phyloP scores from a whole-genome alignment of 2,888 invertebrate species.

The Ectemnius continuus region DNA sequence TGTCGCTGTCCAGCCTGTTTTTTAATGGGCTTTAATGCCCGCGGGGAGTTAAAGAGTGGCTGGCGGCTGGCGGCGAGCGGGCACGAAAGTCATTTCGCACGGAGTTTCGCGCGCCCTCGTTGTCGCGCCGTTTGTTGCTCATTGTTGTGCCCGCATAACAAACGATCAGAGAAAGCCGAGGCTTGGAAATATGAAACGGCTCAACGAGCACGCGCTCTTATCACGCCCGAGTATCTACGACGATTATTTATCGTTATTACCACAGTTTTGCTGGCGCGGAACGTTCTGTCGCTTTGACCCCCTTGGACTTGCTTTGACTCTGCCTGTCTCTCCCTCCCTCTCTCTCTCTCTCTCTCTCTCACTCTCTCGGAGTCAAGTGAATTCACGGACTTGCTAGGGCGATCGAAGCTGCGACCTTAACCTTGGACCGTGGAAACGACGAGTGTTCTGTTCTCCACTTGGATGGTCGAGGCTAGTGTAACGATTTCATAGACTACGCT shows the following conservation, averaged over 20 bases:
- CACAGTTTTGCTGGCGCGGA: conserved; percentile 5
- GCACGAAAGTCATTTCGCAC: too few relatives aligned
- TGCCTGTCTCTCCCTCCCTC: neutral
- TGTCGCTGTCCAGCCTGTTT: neutral
- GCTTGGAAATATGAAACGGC: conserved; percentile 17
- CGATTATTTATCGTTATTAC: conserved; percentile 46
- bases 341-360: neutral
- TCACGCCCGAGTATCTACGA: conserved; percentile 7
- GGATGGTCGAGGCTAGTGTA: too few relatives aligned
- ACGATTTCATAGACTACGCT: too few relatives aligned
- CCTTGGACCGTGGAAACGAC: conserved; percentile 23
- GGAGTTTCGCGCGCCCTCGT: too few relatives aligned
- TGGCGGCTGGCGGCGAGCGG: too few relatives aligned
- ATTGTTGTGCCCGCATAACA: conserved; percentile 7
- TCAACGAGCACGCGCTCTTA: neutral
- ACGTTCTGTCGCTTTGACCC: neutral
- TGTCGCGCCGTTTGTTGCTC: too few relatives aligned
- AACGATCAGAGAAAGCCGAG: conserved; percentile 18
- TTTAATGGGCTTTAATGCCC: too few relatives aligned
- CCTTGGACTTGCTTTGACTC: neutral
- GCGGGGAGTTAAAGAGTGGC: too few relatives aligned
- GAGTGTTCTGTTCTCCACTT: too few relatives aligned
- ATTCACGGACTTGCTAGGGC: conserved; percentile 19
- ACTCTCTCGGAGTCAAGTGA: conserved; percentile 12
- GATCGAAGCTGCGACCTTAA: conserved; percentile 17